Evolutionary conservation across 2,797 vertebrate species (phyloP).

Genomic region (Cryptoblepharus egeriae): DNA sequence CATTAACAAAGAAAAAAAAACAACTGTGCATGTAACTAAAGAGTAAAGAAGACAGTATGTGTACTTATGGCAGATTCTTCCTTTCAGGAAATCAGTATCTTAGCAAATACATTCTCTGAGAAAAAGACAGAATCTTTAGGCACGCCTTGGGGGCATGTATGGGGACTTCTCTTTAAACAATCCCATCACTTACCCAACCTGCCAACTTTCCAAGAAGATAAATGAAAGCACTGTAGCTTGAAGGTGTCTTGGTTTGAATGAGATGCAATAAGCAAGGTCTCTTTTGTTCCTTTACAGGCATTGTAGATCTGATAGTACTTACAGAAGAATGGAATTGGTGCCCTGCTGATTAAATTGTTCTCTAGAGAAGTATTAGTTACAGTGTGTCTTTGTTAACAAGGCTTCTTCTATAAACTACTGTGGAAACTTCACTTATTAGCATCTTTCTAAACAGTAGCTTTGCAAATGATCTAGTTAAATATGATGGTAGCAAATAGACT

Average conservation of each 20-base stretch:
- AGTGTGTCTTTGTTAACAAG: slow-evolving; percentile 80
- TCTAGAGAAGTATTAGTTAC: slow-evolving; percentile 80
- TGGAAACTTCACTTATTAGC: slow-evolving; percentile 76
- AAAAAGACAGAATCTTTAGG: slow-evolving; percentile 46
- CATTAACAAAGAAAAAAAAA: slow-evolving; percentile 26
- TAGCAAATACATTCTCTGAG: slow-evolving; percentile 33
- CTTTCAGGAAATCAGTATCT: slow-evolving; percentile 29
- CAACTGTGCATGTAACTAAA: slow-evolving; percentile 26
- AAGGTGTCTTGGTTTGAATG: slow-evolving; percentile 76
- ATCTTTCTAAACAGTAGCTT: slow-evolving; percentile 70
- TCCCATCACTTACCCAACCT: slow-evolving; percentile 66
- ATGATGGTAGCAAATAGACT: background rate
- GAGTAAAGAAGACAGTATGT: background rate
- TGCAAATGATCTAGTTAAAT: slow-evolving; percentile 43
- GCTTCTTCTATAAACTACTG: slow-evolving; percentile 71
- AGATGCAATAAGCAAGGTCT: slow-evolving; percentile 68
- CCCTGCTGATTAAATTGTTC: slow-evolving; percentile 82
- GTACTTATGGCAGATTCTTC: slow-evolving; percentile 37
- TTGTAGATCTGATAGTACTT: slow-evolving; percentile 78
- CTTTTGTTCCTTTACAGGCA: slow-evolving; percentile 72
- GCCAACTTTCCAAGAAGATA: slow-evolving; percentile 71
- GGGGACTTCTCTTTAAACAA: slow-evolving; percentile 65
- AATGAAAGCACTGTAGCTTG: slow-evolving; percentile 74
- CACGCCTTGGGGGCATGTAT: slow-evolving; percentile 49
- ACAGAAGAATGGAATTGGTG: slow-evolving; percentile 75